Base-by-base conservation (phyloP, 2,797 vertebrate species). In the Dendrocincla tyrannina region DNA sequence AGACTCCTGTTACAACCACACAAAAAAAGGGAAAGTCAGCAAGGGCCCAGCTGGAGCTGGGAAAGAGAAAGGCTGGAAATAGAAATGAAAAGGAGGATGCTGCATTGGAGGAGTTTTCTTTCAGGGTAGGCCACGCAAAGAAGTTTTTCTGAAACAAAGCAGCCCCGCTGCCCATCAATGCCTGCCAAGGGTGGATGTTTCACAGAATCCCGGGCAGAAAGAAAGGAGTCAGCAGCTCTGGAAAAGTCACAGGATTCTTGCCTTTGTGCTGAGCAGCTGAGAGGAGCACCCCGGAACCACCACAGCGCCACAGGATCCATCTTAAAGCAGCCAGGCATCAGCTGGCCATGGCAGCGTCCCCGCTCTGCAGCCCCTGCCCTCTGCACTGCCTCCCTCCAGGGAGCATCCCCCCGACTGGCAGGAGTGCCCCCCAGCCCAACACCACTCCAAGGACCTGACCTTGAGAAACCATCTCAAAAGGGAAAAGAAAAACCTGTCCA, bases 101-200 rank as follows among this genome's bases (percentile, higher is more conserved):
- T 44, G 53, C 60, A 87, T 79, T 60, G 4, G 30, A 81, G 81
- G 63, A 22, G 60, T 53, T 93, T 28, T 78, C 42, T 64, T 37
- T 41, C 64, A 24, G 67, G 64, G 52, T 35, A 35, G 56, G 70
- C 69, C 63, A 9, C 0, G 35, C 37, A 70, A 75, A 80, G 82
- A 94, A 91, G 89, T 97, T 96, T 69, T 20, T 49, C 19, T 7
- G 62, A 64, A 94, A 94, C 85, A 95, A 97, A 96, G 91, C 89
- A 78, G n/a, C 33, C 60, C 5, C 0, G 3, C 69, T 85, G 87
- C 37, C 2, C 15, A 59, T 53, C 70, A 42, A 2, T 30, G 85
- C 22, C 89, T 90, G 89, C 78, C 86, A 53, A 67, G 86, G 69
- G 83, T 17, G 60, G 68, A 15, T 42, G 55, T 77, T 82, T 97